phyloP scores from a whole-genome alignment of 2,797 vertebrate genomes.

The Cacajao melanocephalus region DNA sequence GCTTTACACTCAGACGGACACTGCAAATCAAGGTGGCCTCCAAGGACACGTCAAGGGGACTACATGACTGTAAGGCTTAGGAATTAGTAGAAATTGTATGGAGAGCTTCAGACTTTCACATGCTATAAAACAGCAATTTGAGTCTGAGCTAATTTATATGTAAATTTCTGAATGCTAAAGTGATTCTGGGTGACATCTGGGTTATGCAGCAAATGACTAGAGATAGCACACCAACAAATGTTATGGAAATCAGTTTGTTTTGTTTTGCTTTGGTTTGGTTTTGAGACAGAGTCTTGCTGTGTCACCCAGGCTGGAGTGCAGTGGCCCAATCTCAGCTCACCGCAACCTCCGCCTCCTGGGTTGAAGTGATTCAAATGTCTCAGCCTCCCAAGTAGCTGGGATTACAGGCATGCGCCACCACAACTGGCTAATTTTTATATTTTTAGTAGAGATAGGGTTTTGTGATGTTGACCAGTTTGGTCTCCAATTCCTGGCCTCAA shows the following conservation, averaged over 20 bases:
- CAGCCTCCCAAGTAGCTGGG: background rate
- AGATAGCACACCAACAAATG: background rate
- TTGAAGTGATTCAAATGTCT: background rate
- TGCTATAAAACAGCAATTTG: background rate
- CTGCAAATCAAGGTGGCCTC: background rate
- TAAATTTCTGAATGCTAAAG: background rate
- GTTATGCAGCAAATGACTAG: background rate
- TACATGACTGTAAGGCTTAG: background rate
- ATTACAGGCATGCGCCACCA: background rate
- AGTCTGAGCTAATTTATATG: background rate
- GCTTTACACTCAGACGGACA: background rate
- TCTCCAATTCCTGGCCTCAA: background rate
- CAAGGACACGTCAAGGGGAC: background rate
- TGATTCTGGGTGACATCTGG: background rate
- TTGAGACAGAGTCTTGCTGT: background rate
- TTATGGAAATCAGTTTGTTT: background rate
- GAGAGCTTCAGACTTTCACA: background rate
- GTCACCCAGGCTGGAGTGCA: background rate
- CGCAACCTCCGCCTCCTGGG: background rate
- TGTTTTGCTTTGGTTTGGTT: background rate
- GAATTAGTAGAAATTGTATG: background rate
- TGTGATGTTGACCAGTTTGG: background rate
- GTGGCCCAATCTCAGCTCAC: background rate
- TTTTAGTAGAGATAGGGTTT: background rate
- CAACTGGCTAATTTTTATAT: background rate